These are phyloP conservation scores for Timandra comae DNA, from an alignment of 2,888 invertebrate species.

Conservation along the genomic window DNA sequence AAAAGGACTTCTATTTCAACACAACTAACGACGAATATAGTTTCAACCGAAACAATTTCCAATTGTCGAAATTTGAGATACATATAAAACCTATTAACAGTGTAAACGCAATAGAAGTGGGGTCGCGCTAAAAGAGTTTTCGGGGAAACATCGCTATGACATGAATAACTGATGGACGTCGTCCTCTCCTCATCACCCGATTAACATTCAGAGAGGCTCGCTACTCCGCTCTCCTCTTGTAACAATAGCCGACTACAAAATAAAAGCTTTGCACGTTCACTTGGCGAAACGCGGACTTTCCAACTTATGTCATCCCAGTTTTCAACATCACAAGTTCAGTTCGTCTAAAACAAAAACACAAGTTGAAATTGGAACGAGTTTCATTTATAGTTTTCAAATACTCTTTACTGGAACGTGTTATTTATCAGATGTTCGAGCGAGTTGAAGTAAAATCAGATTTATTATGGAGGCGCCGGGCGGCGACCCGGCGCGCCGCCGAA, in stretches of 20 bases:
- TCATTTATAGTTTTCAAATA: conserved; percentile 20
- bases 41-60: too few species aligned
- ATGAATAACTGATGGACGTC: conserved; percentile 65
- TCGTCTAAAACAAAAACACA: conserved; percentile 34
- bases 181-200: conserved; percentile 54
- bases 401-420: conserved; percentile 19
- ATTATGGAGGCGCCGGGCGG: conserved; percentile 24
- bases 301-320: conserved; percentile 51
- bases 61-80: conserved; percentile 1
- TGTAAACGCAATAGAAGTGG: conserved; percentile 18
- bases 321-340: conserved; percentile 39
- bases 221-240: conserved; percentile 57
- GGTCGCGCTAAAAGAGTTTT: conserved; percentile 46
- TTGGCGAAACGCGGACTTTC: conserved; percentile 58
- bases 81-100: conserved; percentile 23
- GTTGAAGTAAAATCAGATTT: conserved; percentile 35
- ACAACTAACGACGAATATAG: too few species aligned
- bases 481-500: conserved; percentile 14
- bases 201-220: conserved; percentile 65
- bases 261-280: conserved; percentile 70
- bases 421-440: conserved; percentile 32
- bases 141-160: conserved; percentile 52
- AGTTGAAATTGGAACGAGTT: conserved; percentile 16
- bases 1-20: too few species aligned
- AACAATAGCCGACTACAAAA: conserved; percentile 65